Percentiles rank a stretch among this genome's conserved stretches.
phyloP scores from a whole-genome alignment of 2,888 invertebrate species.

The Watsonalla binaria region DNA sequence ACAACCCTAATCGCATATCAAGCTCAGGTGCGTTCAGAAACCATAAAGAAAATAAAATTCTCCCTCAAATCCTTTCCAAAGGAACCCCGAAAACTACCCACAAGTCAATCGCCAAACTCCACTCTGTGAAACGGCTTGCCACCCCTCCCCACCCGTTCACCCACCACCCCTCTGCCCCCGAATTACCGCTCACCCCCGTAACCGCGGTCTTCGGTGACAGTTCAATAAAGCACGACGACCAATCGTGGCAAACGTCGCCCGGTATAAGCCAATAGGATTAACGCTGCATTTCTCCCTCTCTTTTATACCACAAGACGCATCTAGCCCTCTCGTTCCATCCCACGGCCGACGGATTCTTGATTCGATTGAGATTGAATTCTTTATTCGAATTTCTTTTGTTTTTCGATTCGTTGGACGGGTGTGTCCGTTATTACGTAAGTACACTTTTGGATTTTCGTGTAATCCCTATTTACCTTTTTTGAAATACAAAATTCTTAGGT shows the following conservation, averaged over 20 bases:
- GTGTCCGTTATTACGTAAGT: slow-evolving; percentile 29
- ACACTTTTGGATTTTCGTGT: slow-evolving; percentile 1
- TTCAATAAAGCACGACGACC: slow-evolving; percentile 77
- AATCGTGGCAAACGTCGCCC: slow-evolving; percentile 77
- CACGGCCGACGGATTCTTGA: slow-evolving; percentile 69
- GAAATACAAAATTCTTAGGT: too few relatives aligned
- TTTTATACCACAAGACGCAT: slow-evolving; percentile 18
- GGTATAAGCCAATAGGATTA: slow-evolving; percentile 79
- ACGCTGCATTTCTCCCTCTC: slow-evolving; percentile 55
- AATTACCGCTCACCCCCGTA: slow-evolving; percentile 73
- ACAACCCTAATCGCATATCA: not conserved
- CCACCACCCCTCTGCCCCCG: slow-evolving; percentile 55
- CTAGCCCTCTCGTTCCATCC: slow-evolving; percentile 44
- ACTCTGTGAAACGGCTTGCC: slow-evolving; percentile 56
- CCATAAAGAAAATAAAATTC: slow-evolving; percentile 5
- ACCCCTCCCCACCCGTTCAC: slow-evolving; percentile 37
- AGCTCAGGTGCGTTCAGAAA: not conserved
- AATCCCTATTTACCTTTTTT: too few relatives aligned
- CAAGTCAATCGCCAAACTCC: slow-evolving; percentile 78
- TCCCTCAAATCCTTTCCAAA: slow-evolving; percentile 32
- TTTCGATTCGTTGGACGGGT: slow-evolving; percentile 53
- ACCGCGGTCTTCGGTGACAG: slow-evolving; percentile 76
- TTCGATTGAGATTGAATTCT: slow-evolving; percentile 74
- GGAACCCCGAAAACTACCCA: slow-evolving; percentile 75
- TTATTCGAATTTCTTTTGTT: slow-evolving; percentile 71